Base-by-base conservation (phyloP, 2,888 invertebrate genomes). In the Anarsia innoxiella region DNA sequence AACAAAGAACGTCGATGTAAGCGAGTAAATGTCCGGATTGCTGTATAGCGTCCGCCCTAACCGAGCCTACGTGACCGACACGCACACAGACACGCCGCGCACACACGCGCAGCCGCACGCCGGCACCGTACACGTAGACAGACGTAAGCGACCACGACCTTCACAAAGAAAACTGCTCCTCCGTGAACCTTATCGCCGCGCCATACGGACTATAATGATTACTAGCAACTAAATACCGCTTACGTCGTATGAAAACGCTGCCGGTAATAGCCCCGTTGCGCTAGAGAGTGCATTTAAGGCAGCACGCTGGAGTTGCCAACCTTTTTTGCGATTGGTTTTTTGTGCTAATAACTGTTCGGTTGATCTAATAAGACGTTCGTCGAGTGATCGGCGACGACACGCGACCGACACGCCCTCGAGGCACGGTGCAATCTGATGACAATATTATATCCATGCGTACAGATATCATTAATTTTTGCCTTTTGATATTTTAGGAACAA, bases 241-340 rank as follows among this genome's bases (percentile, higher is more conserved):
- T 69, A 48, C 9, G 40, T 12, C 61, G n/a, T n/a, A n/a, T n/a
- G n/a, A n/a, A n/a, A n/a, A n/a, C 46, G 43, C 19, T 29, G 10
- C 23, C 37, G 46, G 66, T 66, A 66, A 71, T 71, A 75, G 75
- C 78, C 69, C 74, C 75, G 77, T 75, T 78, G 80, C 77, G 78
- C 78, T 78, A 70, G 77, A 66, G 74, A 77, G 79, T 83, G 83
- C 83, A 82, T 82, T 82, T 83, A 82, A 77, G 80, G 80, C 66
- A 70, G 68, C 60, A 59, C 55, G 59, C 73, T 60, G 56, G 53
- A 59, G 66, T 73, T 69, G 72, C 59, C 73, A 82, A 83, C 80
- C 72, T 79, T 82, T 79, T 77, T 71, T 61, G 39, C 53, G 52
- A 25, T 2, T 52, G 51, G 48, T 75, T 71, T 72, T 71, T 62